phyloP scores from a whole-genome alignment of 1,140 invertebrate species.

The Anastatus disparis region DNA sequence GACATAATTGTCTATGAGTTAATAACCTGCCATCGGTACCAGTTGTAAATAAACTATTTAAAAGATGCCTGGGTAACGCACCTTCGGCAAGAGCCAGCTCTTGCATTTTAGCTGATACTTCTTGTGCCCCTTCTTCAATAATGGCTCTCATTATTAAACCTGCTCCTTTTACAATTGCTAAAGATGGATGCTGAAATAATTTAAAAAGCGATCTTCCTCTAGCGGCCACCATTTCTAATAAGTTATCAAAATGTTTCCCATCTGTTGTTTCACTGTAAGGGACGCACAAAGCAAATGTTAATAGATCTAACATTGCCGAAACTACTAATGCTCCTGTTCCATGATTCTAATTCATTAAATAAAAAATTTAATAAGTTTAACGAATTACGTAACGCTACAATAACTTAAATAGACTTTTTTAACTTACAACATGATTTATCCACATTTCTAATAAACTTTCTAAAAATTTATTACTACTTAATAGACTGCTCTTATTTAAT shows the following conservation, averaged over 20 bases:
- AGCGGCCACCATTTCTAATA: slow-evolving; percentile 93
- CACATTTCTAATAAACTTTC: slow-evolving; percentile 95
- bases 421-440: slow-evolving; percentile 90
- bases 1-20: slow-evolving; percentile 90
- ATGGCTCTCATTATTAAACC: slow-evolving; percentile 96
- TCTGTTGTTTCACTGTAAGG: slow-evolving; percentile 99
- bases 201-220: slow-evolving; percentile 91
- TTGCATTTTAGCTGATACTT: slow-evolving; percentile 94
- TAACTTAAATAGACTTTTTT: slow-evolving; percentile 3
- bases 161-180: slow-evolving; percentile 98
- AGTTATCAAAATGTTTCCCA: slow-evolving; percentile 94
- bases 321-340: slow-evolving; percentile 84
- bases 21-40: slow-evolving; percentile 81
- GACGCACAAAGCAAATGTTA: slow-evolving; percentile 98
- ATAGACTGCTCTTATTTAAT: slow-evolving; percentile 94
- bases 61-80: slow-evolving; percentile 92
- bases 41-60: slow-evolving; percentile 89
- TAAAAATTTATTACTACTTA: slow-evolving; percentile 92
- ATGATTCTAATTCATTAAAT: slow-evolving; percentile 72
- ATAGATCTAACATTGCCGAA: slow-evolving; percentile 97
- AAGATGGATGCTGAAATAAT: slow-evolving; percentile 96
- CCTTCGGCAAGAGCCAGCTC: slow-evolving; percentile 95
- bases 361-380: neutral
- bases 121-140: slow-evolving; percentile 94
- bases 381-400: neutral